Evolutionary conservation across 2,113 vertebrate genomes (phyloP), one percentile per base, ranked within the genome.

Genomic region (Oryzias woworae): DNA sequence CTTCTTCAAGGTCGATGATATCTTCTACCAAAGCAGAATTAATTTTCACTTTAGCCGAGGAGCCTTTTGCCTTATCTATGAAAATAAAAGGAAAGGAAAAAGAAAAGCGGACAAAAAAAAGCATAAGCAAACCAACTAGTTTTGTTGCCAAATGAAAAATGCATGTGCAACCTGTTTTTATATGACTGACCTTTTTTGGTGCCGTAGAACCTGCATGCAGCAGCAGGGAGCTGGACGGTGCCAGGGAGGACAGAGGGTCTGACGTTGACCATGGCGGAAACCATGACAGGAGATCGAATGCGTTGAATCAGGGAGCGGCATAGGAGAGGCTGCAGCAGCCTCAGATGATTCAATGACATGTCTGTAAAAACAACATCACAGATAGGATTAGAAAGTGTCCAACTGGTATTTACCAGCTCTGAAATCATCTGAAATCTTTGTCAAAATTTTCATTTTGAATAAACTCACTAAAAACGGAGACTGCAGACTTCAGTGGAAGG

Each of bases 51-150:
- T 93, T 95, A 62, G 90, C 71, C 52, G 92, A 54, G 73, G 94
- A 95, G 51, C 92, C 94, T 90, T 96, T 98, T 58, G 90, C 90
- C 94, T 97, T 98, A 28, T 89, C 96, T 96, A 86, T 44, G 46
- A 54, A 14, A 26, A 75, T 2, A 20, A 66, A 55, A 24, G 64
- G 28, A 59, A 17, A 51, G 73, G 62, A 52, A 41, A 64, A 53
- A n/a, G 15, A 58, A 55, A 54, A 22, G 3, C 58, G 18, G 56
- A 69, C 71, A 59, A 59, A 48, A n/a, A 73, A 80, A 71, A 44
- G 53, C 5, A 58, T 60, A 10, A 62, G 48, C 60, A 53, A 63
- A 26, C 41, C 20, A 48, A 44, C 4, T 15, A 23, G 43, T 15
- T 17, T 12, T 18, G 18, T 41, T 26, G 56, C 64, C 67, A 80